Conservation (phyloP, 2,797 vertebrate species). For the Choloepus didactylus region DNA sequence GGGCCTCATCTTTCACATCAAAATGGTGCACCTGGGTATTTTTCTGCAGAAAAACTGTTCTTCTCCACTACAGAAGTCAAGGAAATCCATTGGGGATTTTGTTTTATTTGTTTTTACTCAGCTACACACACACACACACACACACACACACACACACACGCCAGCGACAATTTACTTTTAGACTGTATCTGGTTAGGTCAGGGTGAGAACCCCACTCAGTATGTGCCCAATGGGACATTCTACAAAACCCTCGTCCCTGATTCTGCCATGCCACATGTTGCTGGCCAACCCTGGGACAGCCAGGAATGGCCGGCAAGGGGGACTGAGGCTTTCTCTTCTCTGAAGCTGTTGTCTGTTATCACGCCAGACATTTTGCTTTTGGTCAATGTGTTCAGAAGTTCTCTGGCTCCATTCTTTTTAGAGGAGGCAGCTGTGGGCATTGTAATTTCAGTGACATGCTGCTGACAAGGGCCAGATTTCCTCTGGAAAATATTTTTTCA, state of each 20-base stretch:
- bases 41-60: background rate
- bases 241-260: fast-evolving
- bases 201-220: background rate
- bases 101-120: background rate
- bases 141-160: background rate
- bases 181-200: background rate
- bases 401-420: constrained; percentile 61
- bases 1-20: background rate
- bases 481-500: constrained; percentile 78
- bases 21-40: background rate
- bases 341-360: background rate
- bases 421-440: constrained; percentile 65
- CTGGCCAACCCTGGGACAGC: background rate
- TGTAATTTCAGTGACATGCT: constrained; percentile 76
- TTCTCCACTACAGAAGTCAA: background rate
- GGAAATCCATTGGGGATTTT: background rate
- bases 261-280: background rate
- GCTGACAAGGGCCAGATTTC: constrained; percentile 84
- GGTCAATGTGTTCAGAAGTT: constrained; percentile 48
- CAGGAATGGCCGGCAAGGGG: background rate
- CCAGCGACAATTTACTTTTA: background rate
- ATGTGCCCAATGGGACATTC: fast-evolving
- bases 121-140: background rate
- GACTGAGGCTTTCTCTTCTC: constrained; percentile 24
- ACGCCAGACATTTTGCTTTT: background rate